Evolutionary conservation across 2,888 invertebrate genomes (phyloP).

Genomic region (Pollenia griseotomentosa): DNA sequence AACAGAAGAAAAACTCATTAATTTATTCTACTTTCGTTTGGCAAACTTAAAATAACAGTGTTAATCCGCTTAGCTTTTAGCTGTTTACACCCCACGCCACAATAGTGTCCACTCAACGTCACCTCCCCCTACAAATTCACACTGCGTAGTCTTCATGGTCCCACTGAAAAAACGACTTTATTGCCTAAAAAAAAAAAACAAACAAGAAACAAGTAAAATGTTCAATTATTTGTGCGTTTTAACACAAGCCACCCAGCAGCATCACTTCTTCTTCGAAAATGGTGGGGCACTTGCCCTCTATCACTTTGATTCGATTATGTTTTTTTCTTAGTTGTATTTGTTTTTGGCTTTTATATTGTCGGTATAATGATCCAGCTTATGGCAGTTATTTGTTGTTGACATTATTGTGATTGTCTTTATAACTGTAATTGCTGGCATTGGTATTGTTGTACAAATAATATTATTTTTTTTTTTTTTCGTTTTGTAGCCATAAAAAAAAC

Average conservation of each 20-base stretch:
- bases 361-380: constrained; percentile 69
- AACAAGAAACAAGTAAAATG: constrained; percentile 1
- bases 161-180: constrained; percentile 32
- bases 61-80: constrained; percentile 74
- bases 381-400: constrained; percentile 68
- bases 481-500: constrained; percentile 35
- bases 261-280: constrained; percentile 13
- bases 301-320: constrained; percentile 54
- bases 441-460: constrained; percentile 14
- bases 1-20: constrained; percentile 78
- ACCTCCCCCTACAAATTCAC: constrained; percentile 5
- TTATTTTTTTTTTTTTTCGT: constrained; percentile 13
- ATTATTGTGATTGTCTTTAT: constrained; percentile 58
- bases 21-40: constrained; percentile 82
- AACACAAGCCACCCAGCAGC: constrained; percentile 12
- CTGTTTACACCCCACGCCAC: constrained; percentile 52
- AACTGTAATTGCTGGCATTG: constrained; percentile 29
- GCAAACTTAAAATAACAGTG: constrained; percentile 74
- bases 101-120: background rate
- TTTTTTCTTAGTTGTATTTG: constrained; percentile 43
- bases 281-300: constrained; percentile 23
- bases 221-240: constrained; percentile 45
- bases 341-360: constrained; percentile 60
- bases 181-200: constrained; percentile 19
- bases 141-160: constrained; percentile 17